Conservation (phyloP, 2,797 vertebrate species). For the Chromobotia macracanthus region DNA sequence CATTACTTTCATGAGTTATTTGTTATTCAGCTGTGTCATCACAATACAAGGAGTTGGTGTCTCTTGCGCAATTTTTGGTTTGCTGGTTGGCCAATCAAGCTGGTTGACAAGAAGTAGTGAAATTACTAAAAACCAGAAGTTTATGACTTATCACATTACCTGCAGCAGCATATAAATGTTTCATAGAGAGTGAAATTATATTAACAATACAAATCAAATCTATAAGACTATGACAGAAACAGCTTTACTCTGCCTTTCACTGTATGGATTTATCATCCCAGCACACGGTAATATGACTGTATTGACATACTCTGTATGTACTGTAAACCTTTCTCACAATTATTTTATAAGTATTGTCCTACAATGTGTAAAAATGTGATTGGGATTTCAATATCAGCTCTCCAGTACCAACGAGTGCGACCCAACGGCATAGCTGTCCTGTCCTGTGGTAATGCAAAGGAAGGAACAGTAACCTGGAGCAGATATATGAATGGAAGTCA, state of each 20-base stretch:
- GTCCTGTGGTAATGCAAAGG: conserved; percentile 15
- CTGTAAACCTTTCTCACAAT: neutral
- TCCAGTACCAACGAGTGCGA: conserved; percentile 29
- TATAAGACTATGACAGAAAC: neutral
- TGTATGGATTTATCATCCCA: neutral
- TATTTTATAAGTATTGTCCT: too few species aligned
- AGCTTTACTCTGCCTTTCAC: neutral
- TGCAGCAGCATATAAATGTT: neutral
- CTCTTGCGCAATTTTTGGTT: too few species aligned
- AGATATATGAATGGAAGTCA: conserved; percentile 19
- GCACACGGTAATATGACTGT: neutral
- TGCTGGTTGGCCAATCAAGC: neutral
- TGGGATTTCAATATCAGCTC: neutral
- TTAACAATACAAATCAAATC: neutral
- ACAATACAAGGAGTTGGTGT: too few species aligned
- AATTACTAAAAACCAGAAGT: neutral
- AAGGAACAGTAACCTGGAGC: conserved; percentile 30
- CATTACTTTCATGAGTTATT: too few species aligned
- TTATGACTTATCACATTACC: neutral
- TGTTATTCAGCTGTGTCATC: too few species aligned
- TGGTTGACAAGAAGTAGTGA: neutral
- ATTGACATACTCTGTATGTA: neutral
- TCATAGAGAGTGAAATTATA: neutral
- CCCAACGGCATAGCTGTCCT: conserved; percentile 19
- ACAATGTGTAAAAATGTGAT: too few species aligned